Percentiles rank a stretch among this genome's conserved stretches.
These are phyloP conservation scores for Cuculus canorus DNA, from an alignment of 2,797 vertebrate genomes.

Conservation along the genomic window DNA sequence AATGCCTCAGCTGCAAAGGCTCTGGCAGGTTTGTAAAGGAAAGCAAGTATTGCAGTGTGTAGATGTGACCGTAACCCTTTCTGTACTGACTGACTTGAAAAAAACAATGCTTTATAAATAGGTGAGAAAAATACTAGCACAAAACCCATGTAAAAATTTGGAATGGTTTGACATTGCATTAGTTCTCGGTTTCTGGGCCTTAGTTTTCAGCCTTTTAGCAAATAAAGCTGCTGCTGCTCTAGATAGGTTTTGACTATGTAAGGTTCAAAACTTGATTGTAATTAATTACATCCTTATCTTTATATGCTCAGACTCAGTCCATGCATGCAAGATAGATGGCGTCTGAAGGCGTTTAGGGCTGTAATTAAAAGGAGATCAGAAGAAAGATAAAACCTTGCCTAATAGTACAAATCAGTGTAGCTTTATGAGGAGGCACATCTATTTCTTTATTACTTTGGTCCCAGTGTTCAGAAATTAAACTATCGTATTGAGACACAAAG, in stretches of 20 bases:
- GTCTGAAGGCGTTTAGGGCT: not conserved
- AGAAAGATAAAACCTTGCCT: not conserved
- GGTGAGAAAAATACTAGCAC: not conserved
- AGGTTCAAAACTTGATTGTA: not conserved
- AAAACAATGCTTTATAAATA: not conserved
- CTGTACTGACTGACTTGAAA: not conserved
- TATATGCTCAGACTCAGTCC: not conserved
- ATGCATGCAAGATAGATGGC: rapidly evolving
- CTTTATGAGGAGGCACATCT: not conserved
- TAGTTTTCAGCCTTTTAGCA: not conserved
- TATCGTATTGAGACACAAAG: not conserved
- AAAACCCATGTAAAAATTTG: not conserved
- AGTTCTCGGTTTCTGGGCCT: not conserved
- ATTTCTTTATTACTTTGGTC: not conserved
- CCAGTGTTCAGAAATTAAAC: not conserved
- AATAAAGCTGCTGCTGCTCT: not conserved
- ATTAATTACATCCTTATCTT: not conserved
- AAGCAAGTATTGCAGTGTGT: not conserved
- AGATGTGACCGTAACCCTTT: not conserved
- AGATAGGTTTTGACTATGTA: not conserved
- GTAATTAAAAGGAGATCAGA: not conserved
- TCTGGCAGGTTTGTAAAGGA: not conserved
- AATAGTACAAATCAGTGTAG: not conserved
- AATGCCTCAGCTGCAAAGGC: not conserved
- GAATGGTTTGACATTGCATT: rapidly evolving